These are phyloP conservation scores for Thinocorus orbignyianus DNA, from an alignment of 2,113 vertebrate species.

Conservation along the genomic window DNA sequence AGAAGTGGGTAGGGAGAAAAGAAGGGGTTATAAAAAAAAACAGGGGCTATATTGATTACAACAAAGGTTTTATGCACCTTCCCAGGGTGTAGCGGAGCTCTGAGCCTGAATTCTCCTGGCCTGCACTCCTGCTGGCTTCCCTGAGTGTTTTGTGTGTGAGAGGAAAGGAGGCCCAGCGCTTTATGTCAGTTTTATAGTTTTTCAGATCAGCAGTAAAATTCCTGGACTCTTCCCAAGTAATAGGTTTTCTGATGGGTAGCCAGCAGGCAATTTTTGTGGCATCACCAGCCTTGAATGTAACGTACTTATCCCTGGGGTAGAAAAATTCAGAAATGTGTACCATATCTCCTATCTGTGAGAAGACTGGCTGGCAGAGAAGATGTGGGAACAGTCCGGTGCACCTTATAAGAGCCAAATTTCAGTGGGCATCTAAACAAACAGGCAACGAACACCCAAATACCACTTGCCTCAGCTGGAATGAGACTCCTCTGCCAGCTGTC, in stretches of 20 bases:
- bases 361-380: neutral
- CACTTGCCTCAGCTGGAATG: neutral
- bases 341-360: neutral
- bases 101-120: neutral
- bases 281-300: neutral
- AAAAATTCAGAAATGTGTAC: neutral
- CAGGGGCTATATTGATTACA: neutral
- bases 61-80: neutral
- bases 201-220: neutral
- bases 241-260: neutral
- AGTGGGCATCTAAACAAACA: neutral
- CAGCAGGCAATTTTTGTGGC: neutral
- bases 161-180: neutral
- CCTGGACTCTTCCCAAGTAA: neutral
- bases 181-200: neutral
- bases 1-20: neutral
- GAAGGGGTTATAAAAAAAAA: neutral
- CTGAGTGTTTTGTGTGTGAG: neutral
- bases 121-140: neutral
- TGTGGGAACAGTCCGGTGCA: neutral
- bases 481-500: neutral
- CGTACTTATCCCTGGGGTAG: neutral
- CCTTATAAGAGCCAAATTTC: neutral
- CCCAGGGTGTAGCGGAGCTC: neutral
- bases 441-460: neutral